These are phyloP conservation scores for Diceros bicornis DNA, from an alignment of 2,797 vertebrate species.

Conservation along the genomic window DNA sequence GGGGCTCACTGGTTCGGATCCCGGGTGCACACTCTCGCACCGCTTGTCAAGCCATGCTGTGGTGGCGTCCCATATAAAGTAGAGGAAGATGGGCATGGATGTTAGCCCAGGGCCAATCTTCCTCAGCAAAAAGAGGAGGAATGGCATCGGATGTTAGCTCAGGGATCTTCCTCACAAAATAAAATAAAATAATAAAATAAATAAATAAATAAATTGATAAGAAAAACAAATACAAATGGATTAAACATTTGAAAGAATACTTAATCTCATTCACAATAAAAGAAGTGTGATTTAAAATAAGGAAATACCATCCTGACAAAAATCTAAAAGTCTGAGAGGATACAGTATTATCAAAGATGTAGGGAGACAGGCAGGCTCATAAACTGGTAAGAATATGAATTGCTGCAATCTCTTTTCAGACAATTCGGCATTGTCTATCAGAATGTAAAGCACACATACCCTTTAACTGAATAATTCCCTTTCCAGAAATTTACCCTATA, in stretches of 20 bases:
- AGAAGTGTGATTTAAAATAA: slow-evolving; percentile 2
- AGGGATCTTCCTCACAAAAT: too few species aligned
- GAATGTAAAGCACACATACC: background rate
- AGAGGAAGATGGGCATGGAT: too few species aligned
- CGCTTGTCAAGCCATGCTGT: too few species aligned
- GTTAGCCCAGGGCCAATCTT: too few species aligned
- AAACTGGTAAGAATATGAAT: background rate
- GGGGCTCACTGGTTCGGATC: too few species aligned
- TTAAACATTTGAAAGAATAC: slow-evolving; percentile 22
- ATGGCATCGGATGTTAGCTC: too few species aligned
- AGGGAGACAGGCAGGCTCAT: background rate
- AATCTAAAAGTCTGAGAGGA: background rate
- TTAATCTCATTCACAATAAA: background rate
- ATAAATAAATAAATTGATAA: background rate
- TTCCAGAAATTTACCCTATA: background rate
- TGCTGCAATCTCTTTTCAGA: background rate
- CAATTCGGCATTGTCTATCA: background rate
- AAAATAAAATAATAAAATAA: too few species aligned
- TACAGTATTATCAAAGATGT: background rate
- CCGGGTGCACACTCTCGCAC: too few species aligned
- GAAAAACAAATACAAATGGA: slow-evolving; percentile 50
- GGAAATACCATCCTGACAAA: background rate
- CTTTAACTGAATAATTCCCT: background rate
- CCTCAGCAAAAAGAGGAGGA: too few species aligned
- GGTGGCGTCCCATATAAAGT: too few species aligned